phyloP scores from a whole-genome alignment of 1,140 invertebrate genomes.

The Hermetia illucens region DNA sequence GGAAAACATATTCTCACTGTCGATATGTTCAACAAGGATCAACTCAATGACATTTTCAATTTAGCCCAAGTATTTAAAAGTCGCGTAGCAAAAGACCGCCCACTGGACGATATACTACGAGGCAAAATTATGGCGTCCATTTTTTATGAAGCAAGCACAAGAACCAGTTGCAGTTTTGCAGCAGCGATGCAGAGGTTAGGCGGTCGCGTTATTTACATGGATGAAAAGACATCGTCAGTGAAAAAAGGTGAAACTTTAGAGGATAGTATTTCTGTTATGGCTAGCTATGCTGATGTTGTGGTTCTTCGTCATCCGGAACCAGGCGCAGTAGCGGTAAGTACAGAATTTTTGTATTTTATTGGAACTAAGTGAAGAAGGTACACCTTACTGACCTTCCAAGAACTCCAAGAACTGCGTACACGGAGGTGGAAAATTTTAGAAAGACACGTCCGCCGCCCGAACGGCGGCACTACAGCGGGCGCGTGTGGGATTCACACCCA shows the following conservation, averaged over 20 bases:
- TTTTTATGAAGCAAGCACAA: slow-evolving; percentile 95
- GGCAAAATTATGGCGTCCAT: slow-evolving; percentile 92
- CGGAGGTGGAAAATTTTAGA: no score
- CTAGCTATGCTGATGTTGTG: slow-evolving; percentile 79
- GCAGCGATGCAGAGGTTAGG: slow-evolving; percentile 93
- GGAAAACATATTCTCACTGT: slow-evolving; percentile 76
- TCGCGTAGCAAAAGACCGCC: slow-evolving; percentile 67
- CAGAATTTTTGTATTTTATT: no score
- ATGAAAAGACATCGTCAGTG: slow-evolving; percentile 78
- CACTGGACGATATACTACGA: slow-evolving; percentile 74
- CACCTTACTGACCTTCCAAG: no score
- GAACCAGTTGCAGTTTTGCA: slow-evolving; percentile 91
- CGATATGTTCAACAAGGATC: slow-evolving; percentile 76
- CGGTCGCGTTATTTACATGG: slow-evolving; percentile 78
- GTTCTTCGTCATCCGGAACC: slow-evolving; percentile 87
- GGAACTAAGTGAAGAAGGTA: no score
- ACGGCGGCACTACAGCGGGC: no score
- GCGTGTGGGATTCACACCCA: no score
- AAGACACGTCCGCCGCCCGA: no score
- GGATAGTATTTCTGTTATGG: slow-evolving; percentile 74
- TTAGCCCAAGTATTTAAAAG: slow-evolving; percentile 76
- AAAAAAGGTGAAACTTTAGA: slow-evolving; percentile 95
- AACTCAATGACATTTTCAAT: slow-evolving; percentile 88
- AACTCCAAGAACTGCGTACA: no score
- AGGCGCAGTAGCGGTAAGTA: slow-evolving; percentile 78